phyloP scores from a whole-genome alignment of 2,113 vertebrate genomes.

The Lynx canadensis region DNA sequence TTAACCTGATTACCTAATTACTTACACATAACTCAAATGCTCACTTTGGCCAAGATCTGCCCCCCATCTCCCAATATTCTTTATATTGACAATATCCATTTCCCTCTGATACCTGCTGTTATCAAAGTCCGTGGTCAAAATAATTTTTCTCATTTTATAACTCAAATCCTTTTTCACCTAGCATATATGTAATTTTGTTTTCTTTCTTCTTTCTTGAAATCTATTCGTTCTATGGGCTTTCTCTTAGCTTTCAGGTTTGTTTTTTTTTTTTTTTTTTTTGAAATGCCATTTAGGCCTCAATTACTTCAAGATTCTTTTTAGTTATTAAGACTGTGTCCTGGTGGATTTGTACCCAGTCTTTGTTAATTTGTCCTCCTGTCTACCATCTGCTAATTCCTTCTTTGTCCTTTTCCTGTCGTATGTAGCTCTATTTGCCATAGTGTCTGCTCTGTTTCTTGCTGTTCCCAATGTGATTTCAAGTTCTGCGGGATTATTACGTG shows the following conservation, averaged over 20 bases:
- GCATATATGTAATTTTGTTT: background rate
- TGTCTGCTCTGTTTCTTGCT: background rate
- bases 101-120: background rate
- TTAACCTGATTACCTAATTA: background rate
- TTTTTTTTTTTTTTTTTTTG: background rate
- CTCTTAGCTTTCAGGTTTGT: background rate
- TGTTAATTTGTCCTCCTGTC: background rate
- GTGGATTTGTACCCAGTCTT: background rate
- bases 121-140: background rate
- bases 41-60: background rate
- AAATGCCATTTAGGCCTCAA: background rate
- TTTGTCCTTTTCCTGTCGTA: background rate
- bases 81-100: background rate
- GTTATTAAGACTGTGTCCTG: background rate
- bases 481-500: background rate
- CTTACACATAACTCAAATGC: slow-evolving; percentile 4
- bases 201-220: background rate
- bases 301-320: background rate
- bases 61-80: background rate
- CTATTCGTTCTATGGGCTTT: background rate
- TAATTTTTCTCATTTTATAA: background rate
- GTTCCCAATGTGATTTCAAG: background rate
- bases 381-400: background rate
- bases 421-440: background rate
- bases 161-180: background rate